Evolutionary conservation across 2,888 invertebrate species (phyloP).

Genomic region (Drosophila testacea): DNA sequence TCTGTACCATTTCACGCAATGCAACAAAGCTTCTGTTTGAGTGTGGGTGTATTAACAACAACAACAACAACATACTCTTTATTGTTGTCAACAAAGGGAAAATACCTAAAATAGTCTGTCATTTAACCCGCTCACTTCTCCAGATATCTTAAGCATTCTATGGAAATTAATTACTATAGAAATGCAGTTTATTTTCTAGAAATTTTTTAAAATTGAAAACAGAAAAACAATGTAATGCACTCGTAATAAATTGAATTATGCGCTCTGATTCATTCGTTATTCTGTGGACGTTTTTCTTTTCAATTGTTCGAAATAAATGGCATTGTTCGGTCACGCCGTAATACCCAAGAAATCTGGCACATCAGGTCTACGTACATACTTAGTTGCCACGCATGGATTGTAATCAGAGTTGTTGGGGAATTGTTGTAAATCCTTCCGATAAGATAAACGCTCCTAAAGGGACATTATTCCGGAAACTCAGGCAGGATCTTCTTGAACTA

Average conservation of each 20-base stretch:
- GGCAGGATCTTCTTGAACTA: too few species aligned
- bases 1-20: slow-evolving; percentile 7
- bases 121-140: background rate
- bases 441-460: too few species aligned
- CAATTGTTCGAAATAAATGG: background rate
- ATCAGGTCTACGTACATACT: background rate
- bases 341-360: slow-evolving; percentile 21
- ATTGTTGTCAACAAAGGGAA: slow-evolving; percentile 9
- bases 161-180: background rate
- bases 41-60: background rate
- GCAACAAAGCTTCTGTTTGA: slow-evolving; percentile 7
- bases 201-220: background rate
- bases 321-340: slow-evolving; percentile 11
- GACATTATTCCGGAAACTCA: too few species aligned
- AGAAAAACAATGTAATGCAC: background rate
- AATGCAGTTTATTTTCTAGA: background rate
- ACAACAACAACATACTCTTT: slow-evolving; percentile 4
- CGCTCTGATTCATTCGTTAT: slow-evolving; percentile 17
- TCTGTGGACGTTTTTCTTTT: slow-evolving; percentile 4
- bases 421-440: too few species aligned
- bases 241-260: slow-evolving; percentile 4
- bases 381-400: too few species aligned
- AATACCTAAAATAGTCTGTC: slow-evolving; percentile 1
- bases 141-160: background rate
- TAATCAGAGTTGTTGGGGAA: too few species aligned